These are phyloP conservation scores for Pseudomyrmex gracilis DNA, from an alignment of 1,140 invertebrate species.

Conservation along the genomic window DNA sequence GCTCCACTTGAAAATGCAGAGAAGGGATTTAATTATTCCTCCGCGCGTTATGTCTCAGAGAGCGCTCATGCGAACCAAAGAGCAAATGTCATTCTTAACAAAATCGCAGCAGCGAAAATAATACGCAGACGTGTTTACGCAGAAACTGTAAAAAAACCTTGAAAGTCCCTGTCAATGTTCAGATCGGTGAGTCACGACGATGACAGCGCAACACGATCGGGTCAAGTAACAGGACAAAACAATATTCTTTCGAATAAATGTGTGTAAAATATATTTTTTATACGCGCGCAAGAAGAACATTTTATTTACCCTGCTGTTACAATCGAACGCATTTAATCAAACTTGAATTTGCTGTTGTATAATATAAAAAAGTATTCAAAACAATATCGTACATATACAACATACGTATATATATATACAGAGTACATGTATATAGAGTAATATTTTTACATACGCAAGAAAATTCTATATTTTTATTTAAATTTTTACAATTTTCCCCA, in stretches of 20 bases:
- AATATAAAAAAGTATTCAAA: neutral
- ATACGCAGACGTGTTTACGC: neutral
- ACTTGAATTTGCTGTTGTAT: neutral
- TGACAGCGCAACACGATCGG: neutral
- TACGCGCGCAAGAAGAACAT: slow-evolving; percentile 2
- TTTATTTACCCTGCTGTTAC: slow-evolving; percentile 13
- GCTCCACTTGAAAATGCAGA: slow-evolving; percentile 52
- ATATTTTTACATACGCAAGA: neutral
- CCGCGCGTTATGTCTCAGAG: slow-evolving; percentile 4
- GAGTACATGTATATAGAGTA: neutral
- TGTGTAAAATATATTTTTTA: slow-evolving; percentile 17
- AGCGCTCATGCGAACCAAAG: slow-evolving; percentile 42
- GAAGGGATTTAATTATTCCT: slow-evolving; percentile 55
- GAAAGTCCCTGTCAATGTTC: neutral
- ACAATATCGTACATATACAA: neutral
- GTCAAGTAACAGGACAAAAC: slow-evolving; percentile 16
- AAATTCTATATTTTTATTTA: neutral
- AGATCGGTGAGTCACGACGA: neutral
- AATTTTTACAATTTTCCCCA: neutral
- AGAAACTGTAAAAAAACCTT: neutral
- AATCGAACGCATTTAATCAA: neutral
- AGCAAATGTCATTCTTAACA: neutral
- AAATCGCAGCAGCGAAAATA: slow-evolving; percentile 4
- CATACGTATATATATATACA: neutral
- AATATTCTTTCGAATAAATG: slow-evolving; percentile 8